Percentiles rank a stretch among this genome's conserved stretches.
Conservation (phyloP, 1,140 invertebrate species). For the Tenebrio molitor region DNA sequence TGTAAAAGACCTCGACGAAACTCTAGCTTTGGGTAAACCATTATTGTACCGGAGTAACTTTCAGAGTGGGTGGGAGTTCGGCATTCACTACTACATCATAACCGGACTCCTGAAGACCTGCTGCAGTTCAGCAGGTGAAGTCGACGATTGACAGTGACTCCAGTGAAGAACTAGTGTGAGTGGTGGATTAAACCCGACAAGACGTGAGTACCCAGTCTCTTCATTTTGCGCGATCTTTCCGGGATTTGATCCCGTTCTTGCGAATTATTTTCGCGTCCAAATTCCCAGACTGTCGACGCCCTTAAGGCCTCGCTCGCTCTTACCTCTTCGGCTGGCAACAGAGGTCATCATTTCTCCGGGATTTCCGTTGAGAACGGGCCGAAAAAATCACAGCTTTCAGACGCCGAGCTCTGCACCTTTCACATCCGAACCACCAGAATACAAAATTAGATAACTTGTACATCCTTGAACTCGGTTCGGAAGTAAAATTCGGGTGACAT, state of each 20-base stretch:
- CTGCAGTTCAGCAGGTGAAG: conserved; percentile 29
- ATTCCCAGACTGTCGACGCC: too few species aligned
- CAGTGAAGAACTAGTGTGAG: conserved; percentile 1
- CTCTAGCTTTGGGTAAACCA: conserved; percentile 7
- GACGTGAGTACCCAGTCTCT: conserved; percentile 24
- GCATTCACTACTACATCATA: conserved; percentile 26
- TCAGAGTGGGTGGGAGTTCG: conserved; percentile 34
- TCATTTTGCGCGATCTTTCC: too few species aligned
- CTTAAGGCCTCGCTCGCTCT: too few species aligned
- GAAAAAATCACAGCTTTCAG: too few species aligned
- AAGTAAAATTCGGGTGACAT: neutral
- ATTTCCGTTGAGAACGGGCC: too few species aligned
- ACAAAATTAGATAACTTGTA: neutral
- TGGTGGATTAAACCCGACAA: neutral
- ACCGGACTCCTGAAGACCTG: conserved; percentile 35
- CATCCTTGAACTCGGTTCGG: conserved; percentile 30
- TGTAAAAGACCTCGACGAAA: conserved; percentile 8
- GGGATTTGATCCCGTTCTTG: too few species aligned
- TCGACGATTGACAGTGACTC: neutral
- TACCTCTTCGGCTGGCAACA: too few species aligned
- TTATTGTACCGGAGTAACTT: conserved; percentile 2
- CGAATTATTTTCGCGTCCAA: too few species aligned
- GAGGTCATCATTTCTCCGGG: too few species aligned
- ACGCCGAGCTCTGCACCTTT: too few species aligned
- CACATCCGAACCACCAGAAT: too few species aligned